These are phyloP conservation scores for Porites lutea DNA, from an alignment of 64 coral and sea anemone genomes.

Conservation along the genomic window DNA sequence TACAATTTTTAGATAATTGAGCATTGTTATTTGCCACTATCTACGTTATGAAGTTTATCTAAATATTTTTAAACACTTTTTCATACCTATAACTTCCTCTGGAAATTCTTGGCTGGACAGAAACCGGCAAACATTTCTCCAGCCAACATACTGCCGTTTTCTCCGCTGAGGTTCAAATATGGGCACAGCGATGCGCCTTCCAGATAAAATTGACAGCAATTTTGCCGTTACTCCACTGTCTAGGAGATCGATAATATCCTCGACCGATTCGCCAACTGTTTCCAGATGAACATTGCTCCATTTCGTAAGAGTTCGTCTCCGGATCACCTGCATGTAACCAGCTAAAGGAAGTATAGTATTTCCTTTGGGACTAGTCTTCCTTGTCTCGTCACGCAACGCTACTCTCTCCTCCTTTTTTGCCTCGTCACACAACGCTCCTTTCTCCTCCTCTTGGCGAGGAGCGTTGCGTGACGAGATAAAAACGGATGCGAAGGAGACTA, in stretches of 20 bases:
- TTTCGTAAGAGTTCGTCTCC: conserved; percentile 88
- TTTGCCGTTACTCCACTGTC: conserved; percentile 48
- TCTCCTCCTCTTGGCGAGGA: no score
- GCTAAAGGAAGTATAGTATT: neutral
- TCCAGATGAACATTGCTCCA: conserved; percentile 79
- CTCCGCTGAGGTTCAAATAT: conserved; percentile 42
- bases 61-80: neutral
- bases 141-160: conserved; percentile 60
- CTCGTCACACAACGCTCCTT: no score
- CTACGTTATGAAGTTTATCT: neutral
- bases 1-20: neutral
- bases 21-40: neutral
- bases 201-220: conserved; percentile 62
- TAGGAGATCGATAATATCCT: conserved; percentile 70
- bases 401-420: no score
- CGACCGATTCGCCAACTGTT: conserved; percentile 27
- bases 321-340: conserved; percentile 74
- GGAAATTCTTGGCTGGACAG: conserved; percentile 70
- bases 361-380: neutral
- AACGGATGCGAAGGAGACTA: no score
- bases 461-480: no score
- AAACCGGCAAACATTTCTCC: conserved; percentile 71
- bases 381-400: no score
- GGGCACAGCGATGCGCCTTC: conserved; percentile 65
- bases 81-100: conserved; percentile 26